Base-by-base conservation (phyloP, 2,113 vertebrate genomes). In the Tonatia bakeri region DNA sequence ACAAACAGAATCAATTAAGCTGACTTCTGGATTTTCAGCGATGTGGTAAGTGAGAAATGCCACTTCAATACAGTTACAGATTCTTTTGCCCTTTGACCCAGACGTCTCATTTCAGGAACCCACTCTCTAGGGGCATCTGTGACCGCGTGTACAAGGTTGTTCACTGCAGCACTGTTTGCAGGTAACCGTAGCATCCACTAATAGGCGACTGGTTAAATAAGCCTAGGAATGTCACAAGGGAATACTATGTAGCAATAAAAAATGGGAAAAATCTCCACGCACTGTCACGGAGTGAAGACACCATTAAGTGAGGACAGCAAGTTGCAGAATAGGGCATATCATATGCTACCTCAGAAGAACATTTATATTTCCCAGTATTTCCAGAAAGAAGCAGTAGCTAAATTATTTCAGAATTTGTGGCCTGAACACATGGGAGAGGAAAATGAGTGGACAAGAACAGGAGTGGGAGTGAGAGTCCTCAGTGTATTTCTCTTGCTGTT, bases 251-350 rank as follows among this genome's bases (percentile, higher is more conserved):
- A 38, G 59, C 54, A n/a, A 20, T 4, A 20, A 43, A 64, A 54
- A 59, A 79, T 22, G 12, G 45, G 24, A 79, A 56, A 7, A 15
- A 28, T 20, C 20, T 47, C 17, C 22, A 5, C 7, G 26, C 3
- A 14, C 19, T 43, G 38, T 65, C 26, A 1, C 5, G 20, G 40
- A 64, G 31, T 0, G n/a, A 54, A 61, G 4, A 22, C 4, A 64
- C 4, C 19, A 38, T 9, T 20, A 61, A 47, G 24, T 28, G 17
- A 54, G n/a, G 26, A 67, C 20, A 52, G 56, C 40, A 17, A 36
- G 54, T 0, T 15, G 26, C 17, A 31, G 15, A n/a, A 43, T 0
- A 59, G 9, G 6, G 28, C 73, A 10, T 2, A 40, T 0, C 24
- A 3, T 22, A 28, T 5, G 20, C 22, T 16, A 12, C 50, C 17